Evolutionary conservation across 2,113 vertebrate species (phyloP).

Genomic region (Hemichromis elongatus): DNA sequence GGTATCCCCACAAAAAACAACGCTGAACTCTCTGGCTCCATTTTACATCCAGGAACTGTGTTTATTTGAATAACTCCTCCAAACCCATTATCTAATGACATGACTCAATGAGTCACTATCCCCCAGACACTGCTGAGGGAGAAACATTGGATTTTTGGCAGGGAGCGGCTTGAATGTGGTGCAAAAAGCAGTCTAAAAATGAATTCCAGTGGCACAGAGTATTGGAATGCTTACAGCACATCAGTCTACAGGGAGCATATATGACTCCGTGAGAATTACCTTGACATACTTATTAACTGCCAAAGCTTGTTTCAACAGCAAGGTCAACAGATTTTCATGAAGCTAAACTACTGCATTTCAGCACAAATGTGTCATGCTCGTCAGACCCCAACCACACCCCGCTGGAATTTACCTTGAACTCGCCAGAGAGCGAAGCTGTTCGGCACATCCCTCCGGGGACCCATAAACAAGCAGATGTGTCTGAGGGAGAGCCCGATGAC

Average conservation of each 20-base stretch:
- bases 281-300: slow-evolving; percentile 5
- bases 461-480: slow-evolving; percentile 44
- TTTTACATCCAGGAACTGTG: slow-evolving; percentile 51
- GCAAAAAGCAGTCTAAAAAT: slow-evolving; percentile 31
- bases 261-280: slow-evolving; percentile 21
- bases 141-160: slow-evolving; percentile 53
- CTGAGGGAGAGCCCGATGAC: neutral
- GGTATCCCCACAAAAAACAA: slow-evolving; percentile 45
- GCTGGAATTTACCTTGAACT: slow-evolving; percentile 30
- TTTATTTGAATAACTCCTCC: slow-evolving; percentile 61
- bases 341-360: neutral
- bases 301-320: neutral
- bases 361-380: neutral
- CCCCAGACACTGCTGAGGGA: slow-evolving; percentile 38
- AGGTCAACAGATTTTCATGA: neutral
- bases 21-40: slow-evolving; percentile 34
- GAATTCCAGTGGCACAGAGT: slow-evolving; percentile 28
- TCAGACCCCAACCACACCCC: neutral
- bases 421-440: slow-evolving; percentile 2
- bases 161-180: neutral
- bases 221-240: slow-evolving; percentile 35
- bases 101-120: slow-evolving; percentile 61
- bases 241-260: slow-evolving; percentile 16
- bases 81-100: slow-evolving; percentile 65
- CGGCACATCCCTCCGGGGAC: neutral